Base-by-base conservation (phyloP, 2,888 invertebrate species). In the Tolmerus cingulatus region DNA sequence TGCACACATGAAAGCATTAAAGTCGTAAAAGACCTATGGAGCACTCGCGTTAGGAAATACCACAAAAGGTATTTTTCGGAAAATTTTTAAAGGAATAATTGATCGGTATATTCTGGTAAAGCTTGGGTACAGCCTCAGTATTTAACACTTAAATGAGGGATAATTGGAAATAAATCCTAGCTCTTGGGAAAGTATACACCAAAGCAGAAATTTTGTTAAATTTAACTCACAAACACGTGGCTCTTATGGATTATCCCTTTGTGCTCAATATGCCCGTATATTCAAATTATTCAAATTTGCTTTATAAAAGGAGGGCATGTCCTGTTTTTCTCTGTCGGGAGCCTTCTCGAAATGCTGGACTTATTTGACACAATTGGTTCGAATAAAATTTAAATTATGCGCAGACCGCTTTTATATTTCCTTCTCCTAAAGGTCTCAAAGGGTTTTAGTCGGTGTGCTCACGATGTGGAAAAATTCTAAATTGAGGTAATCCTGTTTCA, bases 61-160 rank as follows among this genome's bases (percentile, higher is more conserved):
- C 66, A 66, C 66, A 23, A 27, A 12, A 66, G 12, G 66, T 19
- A 51, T 16, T 51, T n/a, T 16, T 19, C 1, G 9, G 12, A 12
- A 66, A 66, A 23, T 66, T 66, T 27, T 23, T 23, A 76, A 76
- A 16, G 43, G 40, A 84, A 84, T 66, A 37, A 84, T 74, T 74
- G 84, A 84, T 84, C 74, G 34, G 40, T 9, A 27, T 66, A 66
- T 40, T 9, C 34, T 57, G 74, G 23, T 30, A 51, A n/a, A 76
- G 9, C 19, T 27, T 14, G 76, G 76, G 66, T 66, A 66, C 66
- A 23, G 8, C 66, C 27, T 9, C 66, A 66, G 34, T 84, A 40
- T 84, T 84, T 84, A 84, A 84, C 84, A 84, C 74, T 84, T 84
- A 84, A 66, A 34, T 19, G 19, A 57, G 19, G 84, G 66, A 84